These are phyloP conservation scores for Paraplagusia blochii DNA, from an alignment of 2,113 vertebrate species.

Conservation along the genomic window DNA sequence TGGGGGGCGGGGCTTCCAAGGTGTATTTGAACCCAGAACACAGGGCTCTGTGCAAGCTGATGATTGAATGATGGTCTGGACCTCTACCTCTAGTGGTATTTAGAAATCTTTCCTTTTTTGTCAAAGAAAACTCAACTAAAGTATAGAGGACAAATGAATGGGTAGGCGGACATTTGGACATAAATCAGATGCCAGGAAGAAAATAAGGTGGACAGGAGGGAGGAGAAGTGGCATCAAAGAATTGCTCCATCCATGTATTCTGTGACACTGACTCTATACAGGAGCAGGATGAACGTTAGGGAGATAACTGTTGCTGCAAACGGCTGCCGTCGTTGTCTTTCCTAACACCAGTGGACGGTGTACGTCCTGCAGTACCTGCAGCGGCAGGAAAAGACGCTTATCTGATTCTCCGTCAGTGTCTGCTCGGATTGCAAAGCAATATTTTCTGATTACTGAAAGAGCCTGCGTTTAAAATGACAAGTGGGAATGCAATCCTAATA, in stretches of 20 bases:
- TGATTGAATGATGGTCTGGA: background rate
- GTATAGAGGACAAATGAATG: slow-evolving; percentile 11
- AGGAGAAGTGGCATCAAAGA: slow-evolving; percentile 60
- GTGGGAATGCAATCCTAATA: slow-evolving; percentile 19
- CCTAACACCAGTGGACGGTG: slow-evolving; percentile 2
- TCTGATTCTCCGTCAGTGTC: slow-evolving; percentile 2
- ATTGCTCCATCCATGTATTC: slow-evolving; percentile 15
- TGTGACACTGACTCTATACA: slow-evolving; percentile 28
- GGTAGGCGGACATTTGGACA: slow-evolving; percentile 47
- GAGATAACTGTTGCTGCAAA: slow-evolving; percentile 33
- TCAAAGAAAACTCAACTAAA: background rate
- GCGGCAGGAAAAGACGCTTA: slow-evolving; percentile 21
- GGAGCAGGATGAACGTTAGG: slow-evolving; percentile 30
- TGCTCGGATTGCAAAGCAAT: background rate
- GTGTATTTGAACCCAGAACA: too few species aligned
- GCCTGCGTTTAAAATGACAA: slow-evolving; percentile 18
- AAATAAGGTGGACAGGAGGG: slow-evolving; percentile 17
- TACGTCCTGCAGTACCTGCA: slow-evolving; percentile 8
- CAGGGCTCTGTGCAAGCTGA: background rate
- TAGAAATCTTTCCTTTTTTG: background rate
- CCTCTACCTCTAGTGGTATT: background rate
- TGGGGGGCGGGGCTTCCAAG: too few species aligned
- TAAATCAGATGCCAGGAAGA: slow-evolving; percentile 60
- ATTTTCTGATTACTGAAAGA: background rate
- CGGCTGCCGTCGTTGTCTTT: slow-evolving; percentile 26